Percentiles rank a stretch among this genome's conserved stretches.
phyloP scores from a whole-genome alignment of 1,140 invertebrate species.

The Bombus ignitus region DNA sequence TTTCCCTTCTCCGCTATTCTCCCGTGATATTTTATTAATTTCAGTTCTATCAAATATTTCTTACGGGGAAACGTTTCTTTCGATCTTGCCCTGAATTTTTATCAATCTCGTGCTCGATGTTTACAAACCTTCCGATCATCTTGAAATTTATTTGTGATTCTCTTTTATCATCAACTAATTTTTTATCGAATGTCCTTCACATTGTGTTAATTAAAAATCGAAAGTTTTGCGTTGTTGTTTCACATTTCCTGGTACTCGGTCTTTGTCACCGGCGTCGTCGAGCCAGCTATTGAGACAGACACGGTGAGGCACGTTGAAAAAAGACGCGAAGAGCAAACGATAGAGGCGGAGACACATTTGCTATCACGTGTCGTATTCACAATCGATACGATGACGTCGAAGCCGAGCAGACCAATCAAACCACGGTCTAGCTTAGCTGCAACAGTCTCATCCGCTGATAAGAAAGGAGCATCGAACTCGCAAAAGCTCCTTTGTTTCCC shows the following conservation, averaged over 20 bases:
- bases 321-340: background rate
- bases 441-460: constrained; percentile 68
- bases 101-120: too few relatives aligned
- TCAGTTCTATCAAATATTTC: background rate
- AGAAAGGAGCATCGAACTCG: constrained; percentile 75
- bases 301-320: background rate
- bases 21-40: background rate
- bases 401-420: constrained; percentile 55
- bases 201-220: too few relatives aligned
- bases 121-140: too few relatives aligned
- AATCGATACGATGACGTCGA: constrained; percentile 74
- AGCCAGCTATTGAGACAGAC: constrained; percentile 52
- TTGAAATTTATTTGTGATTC: too few relatives aligned
- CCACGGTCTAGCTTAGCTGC: constrained; percentile 31
- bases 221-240: background rate
- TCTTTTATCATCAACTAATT: too few relatives aligned
- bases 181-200: too few relatives aligned
- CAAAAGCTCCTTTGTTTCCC: constrained; percentile 59
- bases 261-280: constrained; percentile 49
- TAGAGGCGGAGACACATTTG: constrained; percentile 15
- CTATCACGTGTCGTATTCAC: constrained; percentile 52
- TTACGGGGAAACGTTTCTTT: background rate
- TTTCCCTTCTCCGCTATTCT: background rate
- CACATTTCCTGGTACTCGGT: background rate
- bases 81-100: too few relatives aligned